phyloP scores from a whole-genome alignment of 2,113 vertebrate genomes.

The Hepsetus odoe region DNA sequence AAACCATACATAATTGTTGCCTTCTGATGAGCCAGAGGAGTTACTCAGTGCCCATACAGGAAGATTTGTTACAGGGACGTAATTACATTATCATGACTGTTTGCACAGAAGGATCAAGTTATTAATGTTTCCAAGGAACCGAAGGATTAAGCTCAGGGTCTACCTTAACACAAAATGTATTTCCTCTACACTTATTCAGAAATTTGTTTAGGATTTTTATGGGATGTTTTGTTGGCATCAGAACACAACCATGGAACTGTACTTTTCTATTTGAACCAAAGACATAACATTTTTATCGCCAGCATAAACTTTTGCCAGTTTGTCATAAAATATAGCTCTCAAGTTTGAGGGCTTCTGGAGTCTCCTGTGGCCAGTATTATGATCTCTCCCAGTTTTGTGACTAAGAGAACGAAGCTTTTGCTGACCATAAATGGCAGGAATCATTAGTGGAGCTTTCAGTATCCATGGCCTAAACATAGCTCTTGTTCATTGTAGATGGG shows the following conservation, averaged over 20 bases:
- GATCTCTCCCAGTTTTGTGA: slow-evolving; percentile 10
- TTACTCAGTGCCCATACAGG: background rate
- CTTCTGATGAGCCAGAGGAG: background rate
- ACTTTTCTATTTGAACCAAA: slow-evolving; percentile 7
- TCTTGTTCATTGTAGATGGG: no score
- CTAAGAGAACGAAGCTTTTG: background rate
- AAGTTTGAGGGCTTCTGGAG: slow-evolving; percentile 14
- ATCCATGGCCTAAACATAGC: background rate
- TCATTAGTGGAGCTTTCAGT: background rate
- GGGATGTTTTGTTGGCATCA: background rate
- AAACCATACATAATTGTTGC: background rate
- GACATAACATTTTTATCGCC: background rate
- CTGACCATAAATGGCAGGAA: background rate
- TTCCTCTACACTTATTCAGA: background rate
- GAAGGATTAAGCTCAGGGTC: background rate
- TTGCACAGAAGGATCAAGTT: slow-evolving; percentile 15
- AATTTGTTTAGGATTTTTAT: background rate
- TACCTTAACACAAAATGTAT: background rate
- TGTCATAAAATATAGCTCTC: slow-evolving; percentile 18
- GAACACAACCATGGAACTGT: background rate
- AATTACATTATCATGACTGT: background rate
- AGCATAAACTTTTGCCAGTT: slow-evolving; percentile 3
- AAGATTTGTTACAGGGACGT: background rate
- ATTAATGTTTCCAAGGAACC: background rate
- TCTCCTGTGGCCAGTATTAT: slow-evolving; percentile 19